These are phyloP conservation scores for Pseudopleuronectes americanus DNA, from an alignment of 2,797 vertebrate genomes.

Conservation along the genomic window DNA sequence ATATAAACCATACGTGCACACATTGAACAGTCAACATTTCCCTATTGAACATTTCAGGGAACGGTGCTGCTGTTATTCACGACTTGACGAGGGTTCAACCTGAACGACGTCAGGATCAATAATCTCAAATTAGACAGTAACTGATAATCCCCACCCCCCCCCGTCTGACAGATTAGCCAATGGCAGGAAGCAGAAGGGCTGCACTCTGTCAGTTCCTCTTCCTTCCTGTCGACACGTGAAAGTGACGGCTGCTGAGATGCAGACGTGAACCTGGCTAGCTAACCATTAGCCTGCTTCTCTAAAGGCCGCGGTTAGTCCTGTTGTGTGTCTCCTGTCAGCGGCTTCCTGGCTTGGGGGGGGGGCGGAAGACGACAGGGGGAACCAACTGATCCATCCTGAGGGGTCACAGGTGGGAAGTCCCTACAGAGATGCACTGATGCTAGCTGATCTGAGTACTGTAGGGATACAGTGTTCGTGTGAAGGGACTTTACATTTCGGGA, in stretches of 20 bases:
- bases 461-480: neutral
- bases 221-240: conserved; percentile 51
- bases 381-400: conserved; percentile 13
- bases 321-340: conserved; percentile 60
- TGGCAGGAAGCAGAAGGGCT: conserved; percentile 25
- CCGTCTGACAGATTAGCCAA: conserved; percentile 12
- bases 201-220: conserved; percentile 41
- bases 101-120: neutral
- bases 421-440: no score
- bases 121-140: no score
- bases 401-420: no score
- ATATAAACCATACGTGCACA: conserved; percentile 45
- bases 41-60: conserved; percentile 19
- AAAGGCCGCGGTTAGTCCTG: conserved; percentile 58
- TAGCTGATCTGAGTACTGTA: neutral
- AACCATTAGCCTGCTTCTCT: conserved; percentile 68
- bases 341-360: conserved; percentile 46
- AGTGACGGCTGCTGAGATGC: conserved; percentile 44
- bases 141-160: no score
- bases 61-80: conserved; percentile 44
- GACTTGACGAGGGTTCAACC: neutral
- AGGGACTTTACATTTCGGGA: no score
- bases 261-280: conserved; percentile 41
- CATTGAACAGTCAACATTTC: conserved; percentile 50
- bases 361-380: conserved; percentile 13